A percentile compares a stretch with the other conserved stretches of the same genome.
phyloP scores from a whole-genome alignment of 2,888 invertebrate genomes.

The Cephus nigrinus region DNA sequence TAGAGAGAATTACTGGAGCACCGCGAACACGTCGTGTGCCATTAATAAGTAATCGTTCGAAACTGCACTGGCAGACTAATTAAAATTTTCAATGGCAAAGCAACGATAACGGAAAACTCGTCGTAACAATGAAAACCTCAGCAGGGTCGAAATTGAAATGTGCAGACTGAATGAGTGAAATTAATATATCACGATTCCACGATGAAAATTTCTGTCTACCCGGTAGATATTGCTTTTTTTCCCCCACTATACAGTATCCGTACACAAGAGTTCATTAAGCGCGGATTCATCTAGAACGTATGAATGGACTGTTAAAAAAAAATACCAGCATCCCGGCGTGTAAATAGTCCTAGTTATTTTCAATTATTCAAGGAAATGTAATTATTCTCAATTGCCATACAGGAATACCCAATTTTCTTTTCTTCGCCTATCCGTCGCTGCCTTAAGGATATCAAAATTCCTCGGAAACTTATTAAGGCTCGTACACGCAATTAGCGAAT shows the following conservation, averaged over 20 bases:
- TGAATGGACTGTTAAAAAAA: not conserved
- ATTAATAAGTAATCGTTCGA: not conserved
- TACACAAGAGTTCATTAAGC: not conserved
- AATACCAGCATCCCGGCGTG: not conserved
- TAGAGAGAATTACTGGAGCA: not conserved
- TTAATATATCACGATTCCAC: not conserved
- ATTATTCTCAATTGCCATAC: not conserved
- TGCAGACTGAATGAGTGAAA: not conserved
- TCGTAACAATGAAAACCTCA: not conserved
- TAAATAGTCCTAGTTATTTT: not conserved
- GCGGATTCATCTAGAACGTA: not conserved
- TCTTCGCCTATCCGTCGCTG: not conserved
- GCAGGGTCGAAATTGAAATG: not conserved
- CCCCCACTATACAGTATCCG: not conserved
- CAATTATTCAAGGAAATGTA: not conserved
- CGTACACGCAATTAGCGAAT: slow-evolving; percentile 34
- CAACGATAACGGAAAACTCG: not conserved
- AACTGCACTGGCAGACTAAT: not conserved
- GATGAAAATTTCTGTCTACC: not conserved
- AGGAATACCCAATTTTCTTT: not conserved
- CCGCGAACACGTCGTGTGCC: not conserved
- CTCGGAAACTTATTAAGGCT: not conserved
- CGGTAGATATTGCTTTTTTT: not conserved
- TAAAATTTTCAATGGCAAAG: not conserved
- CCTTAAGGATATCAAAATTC: not conserved